These are phyloP conservation scores for Drosophila incognita DNA, from an alignment of 2,888 invertebrate genomes.

Conservation along the genomic window DNA sequence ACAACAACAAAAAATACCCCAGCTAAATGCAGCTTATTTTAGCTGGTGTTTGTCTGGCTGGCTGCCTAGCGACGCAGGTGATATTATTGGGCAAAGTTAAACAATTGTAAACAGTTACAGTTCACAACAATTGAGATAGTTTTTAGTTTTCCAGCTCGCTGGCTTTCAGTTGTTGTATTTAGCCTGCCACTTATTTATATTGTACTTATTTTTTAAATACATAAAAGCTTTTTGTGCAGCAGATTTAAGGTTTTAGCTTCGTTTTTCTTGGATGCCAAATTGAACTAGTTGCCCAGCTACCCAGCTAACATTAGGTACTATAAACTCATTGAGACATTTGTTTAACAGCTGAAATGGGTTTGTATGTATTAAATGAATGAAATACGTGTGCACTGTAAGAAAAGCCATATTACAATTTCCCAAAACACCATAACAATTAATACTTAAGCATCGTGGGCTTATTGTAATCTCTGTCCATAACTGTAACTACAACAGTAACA, in stretches of 20 bases:
- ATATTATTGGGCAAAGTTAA: constrained; percentile 75
- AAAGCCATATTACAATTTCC: constrained; percentile 6
- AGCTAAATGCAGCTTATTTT: constrained; percentile 67
- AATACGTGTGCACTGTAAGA: background rate
- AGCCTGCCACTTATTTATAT: constrained; percentile 9
- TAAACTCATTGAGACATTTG: background rate
- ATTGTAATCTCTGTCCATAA: constrained; percentile 22
- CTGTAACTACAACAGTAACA: constrained; percentile 23
- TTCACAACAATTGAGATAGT: constrained; percentile 73
- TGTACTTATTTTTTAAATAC: constrained; percentile 2
- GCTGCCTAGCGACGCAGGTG: constrained; percentile 64
- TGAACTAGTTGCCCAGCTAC: constrained; percentile 19
- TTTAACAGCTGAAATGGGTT: constrained; percentile 7
- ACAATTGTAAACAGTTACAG: constrained; percentile 69
- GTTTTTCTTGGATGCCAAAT: constrained; percentile 2
- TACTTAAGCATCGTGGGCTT: constrained; percentile 23
- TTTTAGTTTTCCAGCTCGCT: constrained; percentile 56
- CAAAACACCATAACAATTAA: constrained; percentile 12
- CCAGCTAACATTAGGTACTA: background rate
- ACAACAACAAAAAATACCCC: constrained; percentile 3
- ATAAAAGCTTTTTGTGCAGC: background rate
- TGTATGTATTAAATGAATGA: background rate
- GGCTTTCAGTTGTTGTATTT: constrained; percentile 6
- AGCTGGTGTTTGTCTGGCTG: constrained; percentile 36
- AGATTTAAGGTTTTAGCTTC: constrained; percentile 15